Evolutionary conservation across 2,888 invertebrate species (phyloP), one percentile per base, ranked within the genome.

Genomic region (Germaria angustata): DNA sequence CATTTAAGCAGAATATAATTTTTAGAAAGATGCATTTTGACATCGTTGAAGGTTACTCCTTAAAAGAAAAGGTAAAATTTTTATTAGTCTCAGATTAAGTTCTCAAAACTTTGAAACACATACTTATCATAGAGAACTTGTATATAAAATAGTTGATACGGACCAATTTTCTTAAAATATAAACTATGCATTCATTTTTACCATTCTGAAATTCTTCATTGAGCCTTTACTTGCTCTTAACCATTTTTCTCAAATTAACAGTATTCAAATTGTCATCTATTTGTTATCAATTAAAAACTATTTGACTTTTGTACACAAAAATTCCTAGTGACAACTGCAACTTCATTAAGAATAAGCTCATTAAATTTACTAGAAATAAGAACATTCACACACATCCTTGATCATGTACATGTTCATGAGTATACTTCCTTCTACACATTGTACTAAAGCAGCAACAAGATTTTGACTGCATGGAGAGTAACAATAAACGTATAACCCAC

Each of bases 341-440:
- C 82, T 82, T 79, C 53, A 79, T 82, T 82, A 78, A 36, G 20
- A 24, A 75, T 66, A 79, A 66, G 69, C 69, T 79, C 69, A 82
- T 79, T 78, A 69, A 69, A 51, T 63, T 73, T 34, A 41, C 17
- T n/a, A n/a, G n/a, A n/a, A n/a, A n/a, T n/a, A n/a, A n/a, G n/a
- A n/a, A n/a, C n/a, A n/a, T n/a, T n/a, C n/a, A n/a, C n/a, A n/a
- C n/a, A n/a, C 24, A 61, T 44, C 11, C 3, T n/a, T 15, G n/a
- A 53, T 17, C 17, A 32, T 20, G 53, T 32, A 2, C 34, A 28
- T 68, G 36, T 61, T 7, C n/a, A n/a, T 57, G 9, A 13, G 24
- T 1, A 51, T 22, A 49, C 20, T 41, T 41, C 28, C 41, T 34
- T 36, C 51, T 24, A 63, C 32, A 79, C 57, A 65, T 0, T 46